Conservation (phyloP, 2,113 vertebrate species). For the Arvicanthis niloticus region DNA sequence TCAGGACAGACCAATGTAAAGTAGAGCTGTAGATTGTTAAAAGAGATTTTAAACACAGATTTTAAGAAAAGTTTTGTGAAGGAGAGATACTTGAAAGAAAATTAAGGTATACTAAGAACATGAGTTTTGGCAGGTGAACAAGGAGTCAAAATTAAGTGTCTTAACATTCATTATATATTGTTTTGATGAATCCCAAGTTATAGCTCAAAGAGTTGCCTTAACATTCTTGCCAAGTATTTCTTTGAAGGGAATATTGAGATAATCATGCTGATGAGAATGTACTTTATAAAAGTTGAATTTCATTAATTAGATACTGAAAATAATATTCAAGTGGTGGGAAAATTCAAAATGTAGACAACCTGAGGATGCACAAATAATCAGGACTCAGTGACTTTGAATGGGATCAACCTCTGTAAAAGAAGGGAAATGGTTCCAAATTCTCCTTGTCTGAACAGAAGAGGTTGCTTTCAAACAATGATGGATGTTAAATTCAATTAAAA, state of each 20-base stretch:
- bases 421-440: not conserved
- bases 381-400: not conserved
- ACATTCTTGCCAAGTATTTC: not conserved
- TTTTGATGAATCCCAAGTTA: not conserved
- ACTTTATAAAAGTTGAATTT: not conserved
- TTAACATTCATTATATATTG: not conserved
- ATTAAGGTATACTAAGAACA: not conserved
- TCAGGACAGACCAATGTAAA: not conserved
- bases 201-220: not conserved
- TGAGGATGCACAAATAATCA: not conserved
- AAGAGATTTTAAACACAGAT: not conserved
- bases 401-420: not conserved
- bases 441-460: conserved; percentile 2
- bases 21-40: not conserved
- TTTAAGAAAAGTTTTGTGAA: not conserved
- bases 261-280: not conserved
- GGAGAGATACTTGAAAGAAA: not conserved
- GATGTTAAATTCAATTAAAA: conserved; percentile 58
- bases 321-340: not conserved
- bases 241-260: not conserved
- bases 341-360: not conserved
- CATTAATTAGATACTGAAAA: not conserved
- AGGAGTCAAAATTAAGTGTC: not conserved
- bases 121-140: not conserved
- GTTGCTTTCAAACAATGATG: conserved; percentile 45